Evolutionary conservation across 2,113 vertebrate species (phyloP).

Genomic region (Psittacula cyanocephala): DNA sequence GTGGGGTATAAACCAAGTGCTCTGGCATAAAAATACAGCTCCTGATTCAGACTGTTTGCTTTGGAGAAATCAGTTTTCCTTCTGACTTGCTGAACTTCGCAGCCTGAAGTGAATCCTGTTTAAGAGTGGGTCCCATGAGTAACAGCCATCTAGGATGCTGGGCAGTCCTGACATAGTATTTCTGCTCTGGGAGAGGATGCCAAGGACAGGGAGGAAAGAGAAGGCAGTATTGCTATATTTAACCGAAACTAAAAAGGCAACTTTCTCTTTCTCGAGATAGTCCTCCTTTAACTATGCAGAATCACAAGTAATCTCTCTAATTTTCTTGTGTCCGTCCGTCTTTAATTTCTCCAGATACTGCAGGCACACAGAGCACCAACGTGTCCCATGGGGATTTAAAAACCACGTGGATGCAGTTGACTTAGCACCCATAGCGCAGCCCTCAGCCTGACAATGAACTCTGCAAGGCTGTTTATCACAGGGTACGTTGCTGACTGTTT

Average conservation of each 20-base stretch:
- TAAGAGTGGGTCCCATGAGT: background rate
- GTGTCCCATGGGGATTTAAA: slow-evolving; percentile 76
- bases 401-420: slow-evolving; percentile 74
- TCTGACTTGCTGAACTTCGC: background rate
- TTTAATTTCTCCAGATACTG: slow-evolving; percentile 78
- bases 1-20: background rate
- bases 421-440: slow-evolving; percentile 73
- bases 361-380: slow-evolving; percentile 75
- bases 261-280: slow-evolving; percentile 45
- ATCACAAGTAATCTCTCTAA: slow-evolving; percentile 77
- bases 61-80: background rate
- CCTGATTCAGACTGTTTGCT: background rate
- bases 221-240: slow-evolving; percentile 50
- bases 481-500: slow-evolving; percentile 76
- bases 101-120: background rate
- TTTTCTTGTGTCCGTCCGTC: slow-evolving; percentile 79
- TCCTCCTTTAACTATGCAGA: slow-evolving; percentile 69
- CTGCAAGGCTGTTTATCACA: slow-evolving; percentile 76
- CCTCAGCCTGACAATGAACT: slow-evolving; percentile 75
- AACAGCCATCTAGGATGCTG: background rate
- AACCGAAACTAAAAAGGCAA: slow-evolving; percentile 50
- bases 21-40: slow-evolving; percentile 7
- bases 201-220: slow-evolving; percentile 25
- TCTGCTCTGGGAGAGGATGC: slow-evolving; percentile 12
- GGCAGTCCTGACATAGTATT: background rate